A percentile compares a stretch with the other conserved stretches of the same genome.
These are phyloP conservation scores for Steatocranus sp. DNA, from an alignment of 2,797 vertebrate species.

Conservation along the genomic window DNA sequence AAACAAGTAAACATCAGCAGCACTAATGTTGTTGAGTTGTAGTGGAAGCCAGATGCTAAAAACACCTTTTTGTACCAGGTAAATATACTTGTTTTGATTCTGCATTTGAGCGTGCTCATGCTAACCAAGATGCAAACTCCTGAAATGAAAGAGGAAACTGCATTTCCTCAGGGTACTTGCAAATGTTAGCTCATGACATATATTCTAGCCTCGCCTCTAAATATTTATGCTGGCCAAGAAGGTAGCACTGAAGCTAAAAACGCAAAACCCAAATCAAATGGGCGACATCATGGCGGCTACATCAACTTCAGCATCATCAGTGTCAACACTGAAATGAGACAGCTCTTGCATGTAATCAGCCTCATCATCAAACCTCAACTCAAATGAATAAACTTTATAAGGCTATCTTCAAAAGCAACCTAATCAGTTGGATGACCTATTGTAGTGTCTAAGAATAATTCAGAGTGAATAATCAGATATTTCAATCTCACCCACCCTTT, in stretches of 20 bases:
- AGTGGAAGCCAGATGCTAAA: not conserved
- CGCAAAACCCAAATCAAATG: accelerated
- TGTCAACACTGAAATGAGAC: not conserved
- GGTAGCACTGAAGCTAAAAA: not conserved
- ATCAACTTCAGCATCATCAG: not conserved
- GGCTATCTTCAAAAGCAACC: accelerated
- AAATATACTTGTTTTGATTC: not conserved
- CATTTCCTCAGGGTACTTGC: accelerated
- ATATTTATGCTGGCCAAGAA: not conserved
- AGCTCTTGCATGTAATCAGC: accelerated
- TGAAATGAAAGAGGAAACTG: not conserved
- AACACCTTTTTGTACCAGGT: not conserved
- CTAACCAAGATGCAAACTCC: not conserved
- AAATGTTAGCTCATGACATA: not conserved
- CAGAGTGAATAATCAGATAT: not conserved
- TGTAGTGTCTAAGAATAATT: not conserved
- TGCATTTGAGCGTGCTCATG: not conserved
- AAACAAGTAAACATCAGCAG: not conserved
- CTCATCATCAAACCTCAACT: not conserved
- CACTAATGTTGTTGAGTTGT: not conserved
- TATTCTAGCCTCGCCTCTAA: not conserved
- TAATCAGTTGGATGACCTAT: not conserved
- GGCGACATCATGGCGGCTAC: accelerated
- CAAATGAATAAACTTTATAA: not conserved
- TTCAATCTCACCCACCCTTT: not conserved